Evolutionary conservation across 2,113 vertebrate species (phyloP).

Genomic region (Laticauda colubrina): DNA sequence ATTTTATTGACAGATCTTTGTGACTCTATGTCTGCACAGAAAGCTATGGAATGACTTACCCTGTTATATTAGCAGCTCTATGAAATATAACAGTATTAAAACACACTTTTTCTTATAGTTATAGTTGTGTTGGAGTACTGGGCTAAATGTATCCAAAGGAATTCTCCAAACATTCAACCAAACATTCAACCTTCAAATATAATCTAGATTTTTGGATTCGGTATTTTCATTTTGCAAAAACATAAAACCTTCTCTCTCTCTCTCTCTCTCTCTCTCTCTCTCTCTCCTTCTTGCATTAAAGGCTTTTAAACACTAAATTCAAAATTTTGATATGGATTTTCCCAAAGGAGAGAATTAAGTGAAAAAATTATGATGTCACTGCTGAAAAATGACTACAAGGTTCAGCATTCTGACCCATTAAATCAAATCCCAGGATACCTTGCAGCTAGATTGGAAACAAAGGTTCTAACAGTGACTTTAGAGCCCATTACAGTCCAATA

Average conservation of each 20-base stretch:
- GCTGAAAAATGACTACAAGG: conserved; percentile 38
- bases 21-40: conserved; percentile 40
- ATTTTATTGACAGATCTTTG: conserved; percentile 35
- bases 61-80: conserved; percentile 59
- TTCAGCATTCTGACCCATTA: background rate
- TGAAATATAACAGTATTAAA: conserved; percentile 68
- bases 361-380: conserved; percentile 65
- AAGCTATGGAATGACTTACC: conserved; percentile 62
- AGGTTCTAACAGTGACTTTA: background rate
- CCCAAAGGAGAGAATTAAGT: conserved; percentile 65
- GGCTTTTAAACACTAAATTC: conserved; percentile 76
- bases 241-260: conserved; percentile 59
- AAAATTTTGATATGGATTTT: conserved; percentile 75
- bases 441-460: background rate
- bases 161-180: conserved; percentile 72
- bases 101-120: conserved; percentile 67
- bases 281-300: conserved; percentile 79
- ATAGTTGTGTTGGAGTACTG: conserved; percentile 71
- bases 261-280: background rate
- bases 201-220: conserved; percentile 80
- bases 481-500: background rate
- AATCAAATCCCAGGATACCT: background rate
- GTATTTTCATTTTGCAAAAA: conserved; percentile 77
- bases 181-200: conserved; percentile 67
- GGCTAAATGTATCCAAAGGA: conserved; percentile 74